phyloP scores from a whole-genome alignment of 2,113 vertebrate species.

The Cynoglossus semilaevis region DNA sequence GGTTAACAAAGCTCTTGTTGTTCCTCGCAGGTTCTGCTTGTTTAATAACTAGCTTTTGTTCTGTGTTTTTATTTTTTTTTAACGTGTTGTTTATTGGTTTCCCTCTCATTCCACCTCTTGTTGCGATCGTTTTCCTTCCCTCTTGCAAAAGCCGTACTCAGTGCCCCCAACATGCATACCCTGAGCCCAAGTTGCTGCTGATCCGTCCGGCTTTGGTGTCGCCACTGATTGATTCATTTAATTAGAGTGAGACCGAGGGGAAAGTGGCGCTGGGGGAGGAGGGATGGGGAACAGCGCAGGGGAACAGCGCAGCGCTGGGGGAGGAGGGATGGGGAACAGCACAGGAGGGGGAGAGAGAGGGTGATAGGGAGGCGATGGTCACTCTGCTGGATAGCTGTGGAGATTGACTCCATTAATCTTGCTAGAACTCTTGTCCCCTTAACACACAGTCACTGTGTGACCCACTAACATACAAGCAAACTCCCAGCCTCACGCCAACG shows the following conservation, averaged over 20 bases:
- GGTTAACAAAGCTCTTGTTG: slow-evolving; percentile 10
- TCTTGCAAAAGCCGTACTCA: slow-evolving; percentile 1
- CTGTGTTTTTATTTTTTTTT: slow-evolving; percentile 7
- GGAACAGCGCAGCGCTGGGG: too few relatives aligned
- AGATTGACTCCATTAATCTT: slow-evolving; percentile 80
- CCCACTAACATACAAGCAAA: slow-evolving; percentile 42
- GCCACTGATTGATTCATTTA: slow-evolving; percentile 81
- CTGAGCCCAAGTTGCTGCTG: slow-evolving; percentile 51
- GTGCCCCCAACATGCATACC: slow-evolving; percentile 16
- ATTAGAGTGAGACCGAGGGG: slow-evolving; percentile 70
- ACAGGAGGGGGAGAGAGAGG: slow-evolving; percentile 17
- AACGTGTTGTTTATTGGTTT: not conserved
- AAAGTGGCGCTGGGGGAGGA: slow-evolving; percentile 33
- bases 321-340: slow-evolving; percentile 21
- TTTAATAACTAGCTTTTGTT: slow-evolving; percentile 3
- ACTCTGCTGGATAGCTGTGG: slow-evolving; percentile 63
- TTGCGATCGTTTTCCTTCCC: slow-evolving; percentile 17
- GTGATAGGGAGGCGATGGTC: slow-evolving; percentile 54
- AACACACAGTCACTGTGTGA: slow-evolving; percentile 34
- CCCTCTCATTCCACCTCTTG: slow-evolving; percentile 1
- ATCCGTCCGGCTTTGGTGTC: slow-evolving; percentile 62
- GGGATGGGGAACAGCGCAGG: slow-evolving; percentile 15
- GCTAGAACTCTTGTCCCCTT: slow-evolving; percentile 33
- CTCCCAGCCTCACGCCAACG: not conserved
- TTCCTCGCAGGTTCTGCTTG: not conserved